phyloP scores from a whole-genome alignment of 2,797 vertebrate species.

The Sphenopsis melanotis region DNA sequence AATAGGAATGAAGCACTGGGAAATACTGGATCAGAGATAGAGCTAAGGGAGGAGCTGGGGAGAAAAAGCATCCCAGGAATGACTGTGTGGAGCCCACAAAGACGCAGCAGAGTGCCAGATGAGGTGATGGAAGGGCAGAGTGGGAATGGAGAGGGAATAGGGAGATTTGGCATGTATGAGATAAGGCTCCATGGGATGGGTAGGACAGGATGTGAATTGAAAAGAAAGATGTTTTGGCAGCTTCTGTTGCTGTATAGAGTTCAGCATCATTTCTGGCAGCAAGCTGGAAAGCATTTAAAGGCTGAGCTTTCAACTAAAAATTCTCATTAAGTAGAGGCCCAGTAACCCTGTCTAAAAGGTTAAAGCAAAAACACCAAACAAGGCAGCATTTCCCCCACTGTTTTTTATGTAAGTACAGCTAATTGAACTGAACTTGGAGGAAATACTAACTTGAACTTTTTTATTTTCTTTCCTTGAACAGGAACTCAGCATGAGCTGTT shows the following conservation, averaged over 20 bases:
- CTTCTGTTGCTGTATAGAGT: background rate
- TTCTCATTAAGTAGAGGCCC: background rate
- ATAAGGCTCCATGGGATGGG: fast-evolving
- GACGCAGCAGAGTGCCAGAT: background rate
- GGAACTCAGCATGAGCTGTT: background rate
- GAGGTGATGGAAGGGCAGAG: background rate
- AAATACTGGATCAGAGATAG: background rate
- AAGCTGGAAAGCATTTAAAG: background rate
- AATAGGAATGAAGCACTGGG: background rate
- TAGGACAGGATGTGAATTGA: background rate
- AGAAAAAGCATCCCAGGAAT: background rate
- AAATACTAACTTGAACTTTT: background rate
- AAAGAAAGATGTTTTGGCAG: background rate
- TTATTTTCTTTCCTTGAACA: background rate
- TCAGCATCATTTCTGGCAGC: background rate
- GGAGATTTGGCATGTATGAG: background rate
- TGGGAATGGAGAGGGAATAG: background rate
- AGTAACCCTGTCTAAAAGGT: background rate
- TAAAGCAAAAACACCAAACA: background rate
- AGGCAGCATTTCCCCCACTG: background rate
- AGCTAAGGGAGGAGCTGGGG: background rate
- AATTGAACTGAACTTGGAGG: background rate
- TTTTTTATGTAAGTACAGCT: background rate
- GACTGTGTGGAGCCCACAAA: background rate
- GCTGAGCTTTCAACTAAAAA: background rate